These are phyloP conservation scores for Natator depressus DNA, from an alignment of 2,113 vertebrate genomes.

Conservation along the genomic window DNA sequence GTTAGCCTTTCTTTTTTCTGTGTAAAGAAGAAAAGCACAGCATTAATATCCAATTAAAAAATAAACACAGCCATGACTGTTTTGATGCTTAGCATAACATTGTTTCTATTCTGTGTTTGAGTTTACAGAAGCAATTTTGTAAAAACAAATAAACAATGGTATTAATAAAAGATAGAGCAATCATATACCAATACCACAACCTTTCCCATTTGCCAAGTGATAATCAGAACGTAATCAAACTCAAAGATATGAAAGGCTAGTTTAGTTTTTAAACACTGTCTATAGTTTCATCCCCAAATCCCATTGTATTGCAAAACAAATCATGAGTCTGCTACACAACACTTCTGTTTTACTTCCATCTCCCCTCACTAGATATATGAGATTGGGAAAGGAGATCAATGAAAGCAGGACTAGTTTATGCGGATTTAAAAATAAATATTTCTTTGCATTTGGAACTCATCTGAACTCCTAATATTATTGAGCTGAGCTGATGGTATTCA, in stretches of 20 bases:
- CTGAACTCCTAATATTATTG: background rate
- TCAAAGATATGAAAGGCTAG: background rate
- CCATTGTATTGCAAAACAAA: background rate
- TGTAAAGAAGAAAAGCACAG: conserved; percentile 17
- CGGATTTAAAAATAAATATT: background rate
- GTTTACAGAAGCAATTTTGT: background rate
- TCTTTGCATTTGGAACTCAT: background rate
- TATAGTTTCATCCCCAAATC: conserved; percentile 2
- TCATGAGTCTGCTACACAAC: background rate
- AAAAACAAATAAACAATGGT: background rate
- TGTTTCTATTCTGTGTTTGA: background rate
- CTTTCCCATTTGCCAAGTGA: background rate
- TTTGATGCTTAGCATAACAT: background rate
- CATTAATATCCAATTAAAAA: conserved; percentile 2
- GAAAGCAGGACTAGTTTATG: background rate
- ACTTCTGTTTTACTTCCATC: conserved; percentile 12
- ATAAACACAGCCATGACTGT: background rate
- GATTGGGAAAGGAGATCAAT: background rate
- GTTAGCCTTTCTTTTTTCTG: conserved; percentile 95
- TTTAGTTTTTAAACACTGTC: background rate
- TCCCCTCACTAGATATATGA: background rate
- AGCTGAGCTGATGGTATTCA: background rate
- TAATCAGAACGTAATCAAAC: background rate
- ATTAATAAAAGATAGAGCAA: background rate
- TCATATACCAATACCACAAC: background rate